Base-by-base conservation (phyloP, 2,797 vertebrate species). In the Hydrocynus forskahlii region DNA sequence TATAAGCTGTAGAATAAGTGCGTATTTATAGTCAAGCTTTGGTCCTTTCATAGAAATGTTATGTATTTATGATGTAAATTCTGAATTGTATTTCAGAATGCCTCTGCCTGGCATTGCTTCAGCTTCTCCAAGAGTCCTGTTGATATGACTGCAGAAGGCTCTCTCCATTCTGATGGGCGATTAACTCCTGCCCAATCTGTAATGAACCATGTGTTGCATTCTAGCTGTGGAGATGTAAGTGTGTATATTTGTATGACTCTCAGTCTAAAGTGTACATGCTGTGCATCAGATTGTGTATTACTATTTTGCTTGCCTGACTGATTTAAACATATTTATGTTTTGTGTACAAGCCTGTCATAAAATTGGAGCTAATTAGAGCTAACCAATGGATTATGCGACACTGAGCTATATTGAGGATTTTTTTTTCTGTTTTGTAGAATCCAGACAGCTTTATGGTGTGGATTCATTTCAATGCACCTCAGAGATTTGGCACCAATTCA, bases 51-150 rank as follows among this genome's bases (percentile, higher is more conserved):
- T 64, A 52, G 43, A 45, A 45, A 45, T 45, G 7, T 45, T 16
- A 52, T 48, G 45, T 48, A 48, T 8, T 1, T 48, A 48, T 48
- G 1, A 2, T 52, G 13, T 52, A 13, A 14, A 13, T 52, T 52
- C 54, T 12, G 40, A 68, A 60, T 2, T 50, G 35, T 72, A 13
- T 69, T 81, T 12, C 88, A 99, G 98, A 97, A 96, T 71, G 96
- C 97, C 7, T 85, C 94, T 71, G 95, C 96, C 19, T 98, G 97
- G 97, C 94, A 93, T 84, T 99, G 97, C 91, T 99, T 99, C 88
- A 94, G 94, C 0, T 95, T 99, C 88, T 97, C 96, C 64, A 98
- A 95, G 89, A 95, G 96, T 13, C 95, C 95, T 2, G 69, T 95
- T 83, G 82, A 86, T 62, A 45, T 84, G 80, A 89, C 92, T 59